Percentiles rank a stretch among this genome's conserved stretches.
These are phyloP conservation scores for Cetonia aurata DNA, from an alignment of 2,888 invertebrate species.

Conservation along the genomic window DNA sequence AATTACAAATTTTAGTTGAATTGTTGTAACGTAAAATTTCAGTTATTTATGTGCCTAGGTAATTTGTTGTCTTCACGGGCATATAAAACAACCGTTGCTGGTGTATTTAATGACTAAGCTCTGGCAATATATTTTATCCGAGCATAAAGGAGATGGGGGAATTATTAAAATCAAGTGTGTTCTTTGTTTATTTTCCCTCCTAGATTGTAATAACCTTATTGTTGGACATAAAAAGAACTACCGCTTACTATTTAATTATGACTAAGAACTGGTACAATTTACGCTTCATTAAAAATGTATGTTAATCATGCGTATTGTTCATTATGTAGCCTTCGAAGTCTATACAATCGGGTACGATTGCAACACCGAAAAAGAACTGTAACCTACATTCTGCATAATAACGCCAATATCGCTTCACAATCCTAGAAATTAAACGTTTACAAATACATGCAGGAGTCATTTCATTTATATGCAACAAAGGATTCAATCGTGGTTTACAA, in stretches of 20 bases:
- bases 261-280: background rate
- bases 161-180: too few relatives aligned
- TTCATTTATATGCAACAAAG: too few relatives aligned
- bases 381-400: slow-evolving; percentile 6
- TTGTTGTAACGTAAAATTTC: slow-evolving; percentile 28
- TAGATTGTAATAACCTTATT: too few relatives aligned
- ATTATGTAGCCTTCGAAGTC: slow-evolving; percentile 1
- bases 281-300: slow-evolving; percentile 16
- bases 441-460: too few relatives aligned
- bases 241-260: too few relatives aligned
- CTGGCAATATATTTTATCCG: too few relatives aligned
- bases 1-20: slow-evolving; percentile 35
- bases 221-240: too few relatives aligned
- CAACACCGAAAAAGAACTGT: slow-evolving; percentile 4
- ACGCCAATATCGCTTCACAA: too few relatives aligned
- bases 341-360: slow-evolving; percentile 6
- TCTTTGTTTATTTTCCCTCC: too few relatives aligned
- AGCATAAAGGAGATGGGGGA: too few relatives aligned
- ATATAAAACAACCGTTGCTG: slow-evolving; percentile 1
- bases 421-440: too few relatives aligned
- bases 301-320: slow-evolving; percentile 3
- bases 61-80: slow-evolving; percentile 5
- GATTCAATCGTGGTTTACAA: too few relatives aligned
- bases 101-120: slow-evolving; percentile 3
- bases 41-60: slow-evolving; percentile 21